These are phyloP conservation scores for Parnassius apollo DNA, from an alignment of 2,888 invertebrate species.

Conservation along the genomic window DNA sequence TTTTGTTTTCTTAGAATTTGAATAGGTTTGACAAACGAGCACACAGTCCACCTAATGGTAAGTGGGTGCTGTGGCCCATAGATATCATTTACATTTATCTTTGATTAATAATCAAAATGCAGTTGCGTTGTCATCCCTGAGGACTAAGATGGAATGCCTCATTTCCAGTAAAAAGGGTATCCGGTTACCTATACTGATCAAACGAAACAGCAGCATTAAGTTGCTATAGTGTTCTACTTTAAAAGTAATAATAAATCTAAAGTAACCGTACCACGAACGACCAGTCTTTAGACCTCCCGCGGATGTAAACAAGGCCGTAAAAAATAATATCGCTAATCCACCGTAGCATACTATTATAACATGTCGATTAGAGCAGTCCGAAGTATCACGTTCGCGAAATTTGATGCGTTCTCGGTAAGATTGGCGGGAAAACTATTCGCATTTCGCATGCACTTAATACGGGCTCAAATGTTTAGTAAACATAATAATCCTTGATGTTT, in stretches of 20 bases:
- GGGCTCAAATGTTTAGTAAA: too few species aligned
- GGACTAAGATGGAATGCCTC: too few species aligned
- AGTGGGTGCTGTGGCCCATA: too few species aligned
- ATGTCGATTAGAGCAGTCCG: constrained; percentile 17
- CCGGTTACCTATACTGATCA: neutral
- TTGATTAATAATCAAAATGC: too few species aligned
- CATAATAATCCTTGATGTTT: too few species aligned
- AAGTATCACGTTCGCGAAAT: constrained; percentile 17
- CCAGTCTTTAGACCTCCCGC: constrained; percentile 16
- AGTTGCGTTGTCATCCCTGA: too few species aligned
- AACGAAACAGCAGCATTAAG: neutral
- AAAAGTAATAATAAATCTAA: constrained; percentile 9
- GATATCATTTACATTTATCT: too few species aligned
- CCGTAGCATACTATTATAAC: constrained; percentile 41
- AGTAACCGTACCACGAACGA: neutral
- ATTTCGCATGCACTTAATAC: constrained; percentile 18
- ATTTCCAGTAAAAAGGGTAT: neutral
- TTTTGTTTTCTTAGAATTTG: too few species aligned
- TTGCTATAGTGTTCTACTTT: neutral
- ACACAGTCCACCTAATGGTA: too few species aligned
- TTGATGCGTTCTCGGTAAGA: constrained; percentile 12
- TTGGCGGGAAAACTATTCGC: constrained; percentile 18
- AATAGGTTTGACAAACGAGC: too few species aligned
- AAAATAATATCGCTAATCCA: constrained; percentile 32
- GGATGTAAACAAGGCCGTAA: constrained; percentile 35